Conservation (phyloP, 2,797 vertebrate genomes). For the Rhinogobio ventralis region DNA sequence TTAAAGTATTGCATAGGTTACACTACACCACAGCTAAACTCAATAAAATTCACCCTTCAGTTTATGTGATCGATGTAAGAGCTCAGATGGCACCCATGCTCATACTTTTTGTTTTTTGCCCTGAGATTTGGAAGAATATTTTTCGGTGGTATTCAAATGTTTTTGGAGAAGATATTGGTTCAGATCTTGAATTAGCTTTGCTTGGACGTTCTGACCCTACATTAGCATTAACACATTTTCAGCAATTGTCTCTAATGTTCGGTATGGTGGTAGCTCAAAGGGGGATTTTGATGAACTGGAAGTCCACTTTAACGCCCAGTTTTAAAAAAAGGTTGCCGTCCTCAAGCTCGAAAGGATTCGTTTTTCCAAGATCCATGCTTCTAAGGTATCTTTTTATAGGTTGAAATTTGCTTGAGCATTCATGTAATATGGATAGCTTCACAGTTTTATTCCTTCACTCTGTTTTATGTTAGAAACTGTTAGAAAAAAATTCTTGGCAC, state of each 20-base stretch:
- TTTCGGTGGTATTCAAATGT: not conserved
- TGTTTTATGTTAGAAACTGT: too few species aligned
- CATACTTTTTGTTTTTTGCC: not conserved
- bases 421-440: not conserved
- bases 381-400: not conserved
- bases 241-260: not conserved
- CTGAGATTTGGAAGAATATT: not conserved
- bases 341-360: not conserved
- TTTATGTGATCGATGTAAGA: not conserved
- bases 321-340: not conserved
- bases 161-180: not conserved
- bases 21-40: not conserved
- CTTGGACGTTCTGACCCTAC: not conserved
- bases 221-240: not conserved
- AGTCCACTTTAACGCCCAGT: too few species aligned
- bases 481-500: too few species aligned
- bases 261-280: too few species aligned
- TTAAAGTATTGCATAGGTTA: not conserved
- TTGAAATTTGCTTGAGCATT: not conserved
- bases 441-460: not conserved
- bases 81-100: not conserved
- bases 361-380: not conserved
- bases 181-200: conserved; percentile 2
- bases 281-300: too few species aligned
- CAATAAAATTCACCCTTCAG: not conserved